Conservation (phyloP, 2,888 invertebrate species). For the Strigamia transsilvanica region DNA sequence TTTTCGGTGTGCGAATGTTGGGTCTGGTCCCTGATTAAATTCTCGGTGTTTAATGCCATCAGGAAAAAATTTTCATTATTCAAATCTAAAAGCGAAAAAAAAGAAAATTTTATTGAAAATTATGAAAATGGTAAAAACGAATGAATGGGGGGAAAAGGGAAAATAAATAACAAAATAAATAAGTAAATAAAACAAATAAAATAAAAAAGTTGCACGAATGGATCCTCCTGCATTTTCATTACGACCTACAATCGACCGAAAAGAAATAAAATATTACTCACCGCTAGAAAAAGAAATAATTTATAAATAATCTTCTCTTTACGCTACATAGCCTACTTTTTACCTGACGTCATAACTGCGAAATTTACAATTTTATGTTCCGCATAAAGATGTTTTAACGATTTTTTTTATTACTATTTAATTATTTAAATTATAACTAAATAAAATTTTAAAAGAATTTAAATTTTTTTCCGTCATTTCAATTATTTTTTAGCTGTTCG, state of each 20-base stretch:
- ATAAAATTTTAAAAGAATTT: too few species aligned
- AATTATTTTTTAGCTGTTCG: not conserved
- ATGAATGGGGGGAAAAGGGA: not conserved
- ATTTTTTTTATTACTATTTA: too few species aligned
- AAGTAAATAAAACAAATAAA: too few species aligned
- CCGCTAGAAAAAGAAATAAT: not conserved
- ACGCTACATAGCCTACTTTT: not conserved
- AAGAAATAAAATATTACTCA: not conserved
- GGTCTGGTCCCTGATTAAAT: not conserved
- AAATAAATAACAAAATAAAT: not conserved
- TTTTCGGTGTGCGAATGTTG: not conserved
- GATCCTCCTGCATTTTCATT: too few species aligned
- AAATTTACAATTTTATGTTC: too few species aligned
- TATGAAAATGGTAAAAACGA: not conserved
- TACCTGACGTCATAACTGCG: too few species aligned
- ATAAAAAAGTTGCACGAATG: too few species aligned
- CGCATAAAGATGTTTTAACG: too few species aligned
- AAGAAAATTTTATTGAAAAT: not conserved
- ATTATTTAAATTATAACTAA: too few species aligned
- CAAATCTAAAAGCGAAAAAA: not conserved
- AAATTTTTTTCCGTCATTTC: not conserved
- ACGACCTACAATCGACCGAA: not conserved
- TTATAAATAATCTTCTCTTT: not conserved
- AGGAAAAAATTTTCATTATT: not conserved
- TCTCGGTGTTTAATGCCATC: slow-evolving; percentile 16